phyloP scores from a whole-genome alignment of 2,113 vertebrate species.

The Circaetus cinerascens region DNA sequence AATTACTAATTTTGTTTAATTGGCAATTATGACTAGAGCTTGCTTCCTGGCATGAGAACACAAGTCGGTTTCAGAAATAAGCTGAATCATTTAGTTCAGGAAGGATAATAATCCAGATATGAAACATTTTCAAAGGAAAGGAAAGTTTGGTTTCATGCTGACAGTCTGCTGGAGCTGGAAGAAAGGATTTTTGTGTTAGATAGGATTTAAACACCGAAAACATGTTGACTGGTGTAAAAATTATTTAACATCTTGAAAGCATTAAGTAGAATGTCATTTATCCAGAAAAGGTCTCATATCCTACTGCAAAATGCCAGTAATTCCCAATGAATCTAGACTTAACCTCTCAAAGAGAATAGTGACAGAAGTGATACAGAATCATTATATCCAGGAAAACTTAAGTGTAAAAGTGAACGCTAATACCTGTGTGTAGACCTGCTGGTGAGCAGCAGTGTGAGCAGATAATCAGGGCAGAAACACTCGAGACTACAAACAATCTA shows the following conservation, averaged over 20 bases:
- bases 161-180: neutral
- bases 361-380: neutral
- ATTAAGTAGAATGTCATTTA: neutral
- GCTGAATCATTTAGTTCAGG: neutral
- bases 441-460: neutral
- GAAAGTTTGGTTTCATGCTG: neutral
- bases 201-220: neutral
- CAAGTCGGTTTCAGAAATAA: neutral
- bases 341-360: neutral
- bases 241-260: neutral
- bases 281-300: neutral
- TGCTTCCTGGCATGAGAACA: neutral
- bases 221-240: neutral
- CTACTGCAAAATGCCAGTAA: neutral
- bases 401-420: neutral
- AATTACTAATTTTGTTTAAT: neutral
- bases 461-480: neutral
- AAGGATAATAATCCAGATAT: neutral
- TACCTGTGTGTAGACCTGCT: neutral
- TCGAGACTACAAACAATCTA: neutral
- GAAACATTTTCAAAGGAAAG: neutral
- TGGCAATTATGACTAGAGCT: neutral
- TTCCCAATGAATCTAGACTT: neutral
- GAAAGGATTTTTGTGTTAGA: neutral
- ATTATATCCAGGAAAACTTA: neutral